These are phyloP conservation scores for Prionailurus bengalensis DNA, from an alignment of 2,113 vertebrate species.

Conservation along the genomic window DNA sequence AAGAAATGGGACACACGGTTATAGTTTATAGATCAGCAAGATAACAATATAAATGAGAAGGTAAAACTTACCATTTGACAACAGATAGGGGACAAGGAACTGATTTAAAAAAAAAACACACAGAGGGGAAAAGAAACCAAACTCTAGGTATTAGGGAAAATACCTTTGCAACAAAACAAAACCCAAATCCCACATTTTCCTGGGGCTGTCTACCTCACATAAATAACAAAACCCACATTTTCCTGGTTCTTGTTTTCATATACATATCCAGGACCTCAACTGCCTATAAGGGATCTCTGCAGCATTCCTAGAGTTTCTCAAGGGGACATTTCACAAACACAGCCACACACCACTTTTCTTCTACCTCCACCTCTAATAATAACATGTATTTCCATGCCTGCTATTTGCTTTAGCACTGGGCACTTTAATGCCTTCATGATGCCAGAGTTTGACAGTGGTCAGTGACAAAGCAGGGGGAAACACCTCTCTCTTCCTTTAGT, in stretches of 20 bases:
- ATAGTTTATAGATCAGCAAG: conserved; percentile 51
- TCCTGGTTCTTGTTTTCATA: background rate
- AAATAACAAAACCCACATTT: background rate
- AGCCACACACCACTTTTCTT: background rate
- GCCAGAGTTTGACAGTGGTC: background rate
- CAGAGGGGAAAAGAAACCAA: background rate
- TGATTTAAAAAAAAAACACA: background rate
- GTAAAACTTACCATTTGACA: conserved; percentile 54
- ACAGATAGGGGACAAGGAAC: conserved; percentile 16
- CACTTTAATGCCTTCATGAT: background rate
- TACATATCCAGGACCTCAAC: background rate
- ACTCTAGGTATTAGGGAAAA: conserved; percentile 3
- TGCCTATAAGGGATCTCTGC: background rate
- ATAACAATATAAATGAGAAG: conserved; percentile 63
- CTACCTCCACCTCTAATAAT: background rate
- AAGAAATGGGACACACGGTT: conserved; percentile 11
- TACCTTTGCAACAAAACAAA: conserved; percentile 27
- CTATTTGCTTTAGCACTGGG: background rate
- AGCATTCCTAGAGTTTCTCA: conserved; percentile 6
- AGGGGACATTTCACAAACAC: background rate
- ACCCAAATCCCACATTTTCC: background rate
- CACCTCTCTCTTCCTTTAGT: background rate
- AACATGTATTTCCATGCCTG: background rate
- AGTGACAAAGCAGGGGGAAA: background rate
- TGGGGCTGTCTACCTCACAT: background rate